Evolutionary conservation across 2,888 invertebrate species (phyloP), one percentile per base, ranked within the genome.

Genomic region (Latheticus oryzae): DNA sequence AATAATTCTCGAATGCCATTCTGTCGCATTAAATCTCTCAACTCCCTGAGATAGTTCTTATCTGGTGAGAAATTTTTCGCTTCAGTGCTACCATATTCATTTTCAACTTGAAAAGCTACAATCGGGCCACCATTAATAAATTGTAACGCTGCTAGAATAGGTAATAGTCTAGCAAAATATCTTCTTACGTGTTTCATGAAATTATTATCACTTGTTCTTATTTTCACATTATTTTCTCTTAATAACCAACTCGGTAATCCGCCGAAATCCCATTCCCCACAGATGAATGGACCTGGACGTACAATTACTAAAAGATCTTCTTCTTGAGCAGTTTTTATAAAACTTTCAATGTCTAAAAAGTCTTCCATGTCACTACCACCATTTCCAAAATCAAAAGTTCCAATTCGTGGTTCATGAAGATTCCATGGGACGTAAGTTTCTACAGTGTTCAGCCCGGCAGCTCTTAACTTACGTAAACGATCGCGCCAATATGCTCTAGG

Each of bases 341-440:
- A 95, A 30, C 81, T 78, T 19, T 82, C 85, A 1, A 88, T 65
- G 68, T 87, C 81, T 5, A 85, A 73, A 60, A 87, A 84, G 5
- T 74, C 70, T 38, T 71, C 60, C 66, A 73, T 70, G 43, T 76
- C 76, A n/a, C 86, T 89, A 42, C 88, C 85, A 1, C 86, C 88
- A 16, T 82, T 75, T 73, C 86, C 77, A 80, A 85, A 88, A 43
- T 84, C 82, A 70, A 33, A 58, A 11, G 7, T 12, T 1, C 58
- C 58, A 16, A 21, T 32, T 56, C 85, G 82, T 0, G 90, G 89
- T 78, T 96, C 93, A 76, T 97, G 96, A 52, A 87, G 81, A 63
- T 91, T 93, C 96, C 97, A 90, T 73, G 93, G 91, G 0, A 95
- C 87, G 74, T 96, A 76, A 2, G 93, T 93, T 61, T 93, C 87